phyloP scores from a whole-genome alignment of 1,140 invertebrate species.

The Pissodes strobi region DNA sequence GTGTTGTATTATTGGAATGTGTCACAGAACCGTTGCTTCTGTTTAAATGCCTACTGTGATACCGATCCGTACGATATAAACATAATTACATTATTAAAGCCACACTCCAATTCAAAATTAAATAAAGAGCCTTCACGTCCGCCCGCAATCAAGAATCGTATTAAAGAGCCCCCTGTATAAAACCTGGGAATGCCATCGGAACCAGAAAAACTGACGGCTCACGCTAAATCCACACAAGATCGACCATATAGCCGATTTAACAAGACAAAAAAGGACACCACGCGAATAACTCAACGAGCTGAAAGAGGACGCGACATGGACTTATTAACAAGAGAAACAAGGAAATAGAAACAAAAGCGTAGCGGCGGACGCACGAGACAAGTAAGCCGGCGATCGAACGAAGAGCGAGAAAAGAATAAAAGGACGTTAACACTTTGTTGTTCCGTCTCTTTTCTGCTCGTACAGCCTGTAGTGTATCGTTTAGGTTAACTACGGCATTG shows the following conservation, averaged over 20 bases:
- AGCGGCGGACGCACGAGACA: constrained; percentile 29
- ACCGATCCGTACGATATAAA: no score
- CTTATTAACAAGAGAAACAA: constrained; percentile 27
- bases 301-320: constrained; percentile 7
- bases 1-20: no score
- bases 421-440: constrained; percentile 22
- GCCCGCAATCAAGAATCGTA: no score
- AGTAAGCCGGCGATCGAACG: constrained; percentile 17
- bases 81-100: no score
- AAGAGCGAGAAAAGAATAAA: constrained; percentile 28
- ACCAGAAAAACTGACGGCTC: constrained; percentile 27
- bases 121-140: no score
- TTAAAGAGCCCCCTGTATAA: constrained; percentile 12
- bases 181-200: constrained; percentile 24
- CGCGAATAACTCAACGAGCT: constrained; percentile 8
- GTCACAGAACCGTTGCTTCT: no score
- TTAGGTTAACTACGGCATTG: constrained; percentile 7
- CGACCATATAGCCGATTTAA: constrained; percentile 16
- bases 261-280: constrained; percentile 19
- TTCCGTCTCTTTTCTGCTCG: constrained; percentile 11
- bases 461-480: constrained; percentile 10
- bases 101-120: no score
- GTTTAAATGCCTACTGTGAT: no score
- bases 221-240: constrained; percentile 21
- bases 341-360: constrained; percentile 29